Evolutionary conservation across 2,888 invertebrate genomes (phyloP), one percentile per base, ranked within the genome.

Genomic region (Pherbina coryleti): DNA sequence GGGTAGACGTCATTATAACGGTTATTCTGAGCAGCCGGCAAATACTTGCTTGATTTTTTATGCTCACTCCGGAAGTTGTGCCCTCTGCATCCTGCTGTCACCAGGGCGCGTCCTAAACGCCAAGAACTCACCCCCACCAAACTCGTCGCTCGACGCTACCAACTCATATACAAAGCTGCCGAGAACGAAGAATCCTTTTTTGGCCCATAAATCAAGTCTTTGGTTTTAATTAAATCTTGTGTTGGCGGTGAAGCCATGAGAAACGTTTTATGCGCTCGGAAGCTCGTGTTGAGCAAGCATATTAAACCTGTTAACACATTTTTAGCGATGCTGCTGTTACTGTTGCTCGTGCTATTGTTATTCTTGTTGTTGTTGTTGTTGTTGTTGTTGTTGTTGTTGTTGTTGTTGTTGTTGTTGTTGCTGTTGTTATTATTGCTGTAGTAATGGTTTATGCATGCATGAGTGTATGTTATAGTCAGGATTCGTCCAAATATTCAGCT

Each of bases 211-310:
- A 90, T 90, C 90, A 90, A 90, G 89, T 89, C 88, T 88, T 88
- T 88, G 89, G 88, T 89, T 90, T 75, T 90, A 90, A 90, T 90
- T 90, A 90, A 90, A 90, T 90, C 89, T 89, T 89, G 89, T 88
- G 88, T 88, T 89, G 88, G 89, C 88, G 88, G 89, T 89, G 81
- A 80, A 82, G 81, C 81, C 80, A 81, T 81, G 82, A 82, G 82
- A 82, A 82, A 80, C 82, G 81, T 81, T 82, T 81, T 82, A 82
- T 67, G 75, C 34, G 67, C 66, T 55, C 57, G 55, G 73, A 3
- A 37, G 62, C 75, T 22, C 55, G 25, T 55, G 66, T 67, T 55
- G 62, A 55, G 67, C 66, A 34, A 67, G 66, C 55, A 75, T 67
- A 75, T 75, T 75, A 67, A 67, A 75, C 67, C 66, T 75, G 75